phyloP scores from a whole-genome alignment of 1,140 invertebrate species.

The Neotoxoptera formosana region DNA sequence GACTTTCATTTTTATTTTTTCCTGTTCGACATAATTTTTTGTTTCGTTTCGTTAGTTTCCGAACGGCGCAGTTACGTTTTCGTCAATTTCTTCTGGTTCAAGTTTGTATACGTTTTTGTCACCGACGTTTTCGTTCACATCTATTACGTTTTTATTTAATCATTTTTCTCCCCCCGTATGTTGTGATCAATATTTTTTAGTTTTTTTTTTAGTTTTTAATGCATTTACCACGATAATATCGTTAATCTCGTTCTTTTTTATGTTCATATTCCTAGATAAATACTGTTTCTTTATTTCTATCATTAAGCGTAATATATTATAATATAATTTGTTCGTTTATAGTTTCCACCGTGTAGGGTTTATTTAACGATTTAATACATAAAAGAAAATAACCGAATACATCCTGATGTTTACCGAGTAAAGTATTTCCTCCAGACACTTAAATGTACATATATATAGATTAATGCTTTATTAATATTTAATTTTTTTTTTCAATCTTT shows the following conservation, averaged over 20 bases:
- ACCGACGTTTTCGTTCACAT: background rate
- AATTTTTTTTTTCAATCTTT: slow-evolving; percentile 49
- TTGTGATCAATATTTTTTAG: slow-evolving; percentile 37
- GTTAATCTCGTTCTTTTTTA: slow-evolving; percentile 37
- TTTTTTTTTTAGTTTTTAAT: slow-evolving; percentile 38
- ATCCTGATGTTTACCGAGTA: slow-evolving; percentile 43
- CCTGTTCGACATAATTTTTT: slow-evolving; percentile 33
- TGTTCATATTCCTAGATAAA: slow-evolving; percentile 31
- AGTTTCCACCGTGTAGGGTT: background rate
- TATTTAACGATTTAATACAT: background rate
- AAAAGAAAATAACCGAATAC: slow-evolving; percentile 11
- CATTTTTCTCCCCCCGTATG: background rate
- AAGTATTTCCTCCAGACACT: slow-evolving; percentile 24
- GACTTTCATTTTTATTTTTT: slow-evolving; percentile 42
- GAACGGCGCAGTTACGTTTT: slow-evolving; percentile 35
- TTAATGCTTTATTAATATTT: slow-evolving; percentile 52
- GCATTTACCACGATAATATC: background rate
- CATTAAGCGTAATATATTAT: slow-evolving; percentile 13
- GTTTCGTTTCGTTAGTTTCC: slow-evolving; percentile 56
- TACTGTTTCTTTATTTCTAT: slow-evolving; percentile 25
- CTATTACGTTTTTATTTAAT: background rate
- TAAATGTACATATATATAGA: slow-evolving; percentile 24
- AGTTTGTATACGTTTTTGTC: background rate
- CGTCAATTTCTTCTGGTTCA: slow-evolving; percentile 30
- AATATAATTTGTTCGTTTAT: background rate